Evolutionary conservation across 92 coral and sea anemone species (phyloP), one percentile per base, ranked within the genome.

Genomic region (Pocillopora meandrina): DNA sequence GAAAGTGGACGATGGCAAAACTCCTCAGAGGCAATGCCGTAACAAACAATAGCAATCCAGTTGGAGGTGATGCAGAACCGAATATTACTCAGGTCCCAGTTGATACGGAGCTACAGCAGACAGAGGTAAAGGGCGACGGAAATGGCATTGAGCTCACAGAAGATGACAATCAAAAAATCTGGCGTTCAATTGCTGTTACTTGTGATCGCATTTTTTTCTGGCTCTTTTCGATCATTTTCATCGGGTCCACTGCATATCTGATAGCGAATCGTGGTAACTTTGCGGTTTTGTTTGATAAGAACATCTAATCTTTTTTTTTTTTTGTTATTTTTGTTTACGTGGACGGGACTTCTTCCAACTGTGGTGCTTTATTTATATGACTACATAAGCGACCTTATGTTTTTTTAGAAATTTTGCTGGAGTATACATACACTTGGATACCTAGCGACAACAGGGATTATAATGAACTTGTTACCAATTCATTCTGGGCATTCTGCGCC

Each of bases 201-300:
- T 52, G 76, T 16, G 86, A 83, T 64, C 71, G 80, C 9, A 2
- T 83, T 18, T 83, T 83, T 26, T 74, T 83, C 80, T 83, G 80
- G 80, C 19, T 74, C 57, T 83, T 83, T 83, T 26, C 64, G 80
- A 1, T 64, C 60, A 55, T 65, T 1, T 83, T 83, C 35, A 36
- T 83, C 31, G 19, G 19, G 16, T 83, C 86, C 19, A 60, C 73
- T 10, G 86, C 63, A 16, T 83, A n/a, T 20, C n/a, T 81, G 17
- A 42, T 81, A 6, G 5, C 16, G 56, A 57, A 1, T 57, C 74
- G 65, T 21, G 55, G 73, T 47, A 23, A 7, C 26, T 26, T 60
- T 31, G 12, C 0, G 12, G 34, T 55, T 18, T 47, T 2, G 14
- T 72, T 19, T n/a, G 49, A 14, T 10, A 9, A 49, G 7, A 12